Base-by-base conservation (phyloP, 2,113 vertebrate genomes). In the Leptosomus discolor region DNA sequence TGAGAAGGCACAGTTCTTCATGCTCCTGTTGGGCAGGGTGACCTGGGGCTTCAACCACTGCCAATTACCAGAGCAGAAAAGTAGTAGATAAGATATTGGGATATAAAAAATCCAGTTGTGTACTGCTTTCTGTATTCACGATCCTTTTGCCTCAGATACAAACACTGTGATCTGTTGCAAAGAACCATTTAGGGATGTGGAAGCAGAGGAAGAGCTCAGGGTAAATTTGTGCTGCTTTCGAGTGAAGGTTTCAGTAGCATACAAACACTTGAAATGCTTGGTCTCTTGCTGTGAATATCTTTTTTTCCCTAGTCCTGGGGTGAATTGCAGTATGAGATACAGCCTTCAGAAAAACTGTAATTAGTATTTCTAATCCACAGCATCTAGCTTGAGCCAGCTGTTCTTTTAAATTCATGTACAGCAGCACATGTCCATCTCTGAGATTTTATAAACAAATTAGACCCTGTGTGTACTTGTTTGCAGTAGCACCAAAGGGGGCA, bases 321-420 rank as follows among this genome's bases (percentile, higher is more conserved):
- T 94, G 87, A 96, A 77, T 64, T 79, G 61, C 74, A 71, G 41
- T 27, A 58, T n/a, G 71, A 94, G 46, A 78, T 83, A 29, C 65
- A 86, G 91, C 67, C 93, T 96, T 78, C 50, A 88, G 96, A 88
- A 94, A 94, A 96, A 91, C 26, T 76, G 88, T 94, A 96, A 96
- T 96, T 92, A 92, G 82, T 82, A 89, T 94, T 94, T 92, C 27
- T 57, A 67, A 51, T 53, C 73, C 82, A 63, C 54, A 69, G 63
- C 48, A 53, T 46, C 70, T 92, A 93, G 69, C 19, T 46, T 85
- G 45, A 74, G 50, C 71, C 90, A 83, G 73, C 53, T 95, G 95
- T 88, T 97, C 73, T 92, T 89, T 93, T n/a, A 75, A 56, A 82
- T 76, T 95, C 89, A 60, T 82, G 58, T 88, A 15, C n/a, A 46